Base-by-base conservation (phyloP, 2,888 invertebrate species). In the Masnerella sp. region DNA sequence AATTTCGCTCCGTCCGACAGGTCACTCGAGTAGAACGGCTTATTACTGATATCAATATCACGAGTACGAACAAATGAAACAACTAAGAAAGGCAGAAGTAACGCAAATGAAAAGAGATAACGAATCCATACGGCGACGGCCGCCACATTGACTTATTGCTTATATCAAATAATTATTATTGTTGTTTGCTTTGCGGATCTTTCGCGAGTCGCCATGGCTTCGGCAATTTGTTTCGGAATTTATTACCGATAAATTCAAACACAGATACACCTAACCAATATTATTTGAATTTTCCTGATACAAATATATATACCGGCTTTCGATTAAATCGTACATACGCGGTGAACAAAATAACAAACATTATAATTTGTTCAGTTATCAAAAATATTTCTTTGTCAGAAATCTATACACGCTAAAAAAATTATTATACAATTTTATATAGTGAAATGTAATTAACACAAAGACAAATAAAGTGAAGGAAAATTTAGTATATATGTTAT, bases 111-210 rank as follows among this genome's bases (percentile, higher is more conserved):
- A 68, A 68, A 64, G 77, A 68, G 62, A 72, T 47, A 56, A 65
- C 62, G 74, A 74, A 76, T 69, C 54, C 30, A 40, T 68, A 56
- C 58, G 64, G 54, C 69, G 64, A 58, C 65, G 74, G 58, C 75
- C 52, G 68, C 72, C 59, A 69, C 72, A 75, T 79, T 81, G 82
- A 84, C 80, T 83, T 83, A 83, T 83, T 82, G 81, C 82, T 78
- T 73, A 80, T 85, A 86, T 86, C 85, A 83, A 85, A 87, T 87
- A 87, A 87, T 87, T 85, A 87, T 87, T 87, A 86, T 86, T 87
- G 85, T 87, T 87, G 87, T 87, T 87, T 87, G 86, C 86, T 85
- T 85, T 85, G 82, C 84, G 77, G 61, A 67, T 74, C 68, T 67
- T 67, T 73, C 65, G 65, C 61, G 77, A 81, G 78, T 79, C 79